Evolutionary conservation across 2,888 invertebrate species (phyloP).

Genomic region (Caenorhabditis afra): DNA sequence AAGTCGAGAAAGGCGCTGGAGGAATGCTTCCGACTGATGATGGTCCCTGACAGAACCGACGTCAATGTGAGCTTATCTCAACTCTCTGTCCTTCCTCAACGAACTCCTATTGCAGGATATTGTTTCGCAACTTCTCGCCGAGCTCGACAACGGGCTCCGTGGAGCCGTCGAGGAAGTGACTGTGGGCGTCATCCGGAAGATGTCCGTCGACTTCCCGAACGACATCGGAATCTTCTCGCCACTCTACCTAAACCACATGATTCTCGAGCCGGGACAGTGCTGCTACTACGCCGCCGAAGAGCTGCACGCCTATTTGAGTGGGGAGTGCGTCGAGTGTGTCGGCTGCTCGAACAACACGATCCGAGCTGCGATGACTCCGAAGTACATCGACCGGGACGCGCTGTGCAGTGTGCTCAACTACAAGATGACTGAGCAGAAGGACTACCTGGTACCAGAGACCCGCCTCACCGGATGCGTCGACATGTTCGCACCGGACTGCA

Average conservation of each 20-base stretch:
- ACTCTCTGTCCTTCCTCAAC: background rate
- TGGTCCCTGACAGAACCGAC: slow-evolving; percentile 36
- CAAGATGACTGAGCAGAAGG: slow-evolving; percentile 77
- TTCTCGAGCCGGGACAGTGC: slow-evolving; percentile 90
- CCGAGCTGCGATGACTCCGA: slow-evolving; percentile 95
- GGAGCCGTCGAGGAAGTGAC: slow-evolving; percentile 74
- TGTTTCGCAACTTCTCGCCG: slow-evolving; percentile 53
- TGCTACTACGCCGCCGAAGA: slow-evolving; percentile 93
- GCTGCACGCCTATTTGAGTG: slow-evolving; percentile 95
- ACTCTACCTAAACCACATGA: slow-evolving; percentile 91
- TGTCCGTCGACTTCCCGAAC: slow-evolving; percentile 68
- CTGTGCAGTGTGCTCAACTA: slow-evolving; percentile 88
- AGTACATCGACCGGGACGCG: slow-evolving; percentile 91
- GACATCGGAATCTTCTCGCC: slow-evolving; percentile 85
- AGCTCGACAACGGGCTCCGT: slow-evolving; percentile 66
- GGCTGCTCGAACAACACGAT: slow-evolving; percentile 98
- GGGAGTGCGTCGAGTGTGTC: slow-evolving; percentile 99
- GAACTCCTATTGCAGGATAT: slow-evolving; percentile 41
- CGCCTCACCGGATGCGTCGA: slow-evolving; percentile 66
- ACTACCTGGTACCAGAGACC: slow-evolving; percentile 73
- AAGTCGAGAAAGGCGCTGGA: slow-evolving; percentile 44
- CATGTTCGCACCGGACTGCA: slow-evolving; percentile 78
- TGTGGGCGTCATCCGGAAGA: slow-evolving; percentile 74
- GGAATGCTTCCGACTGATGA: slow-evolving; percentile 53
- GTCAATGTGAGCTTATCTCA: slow-evolving; percentile 26